Conservation (phyloP, 2,888 invertebrate genomes). For the Ephialtes manifestator region DNA sequence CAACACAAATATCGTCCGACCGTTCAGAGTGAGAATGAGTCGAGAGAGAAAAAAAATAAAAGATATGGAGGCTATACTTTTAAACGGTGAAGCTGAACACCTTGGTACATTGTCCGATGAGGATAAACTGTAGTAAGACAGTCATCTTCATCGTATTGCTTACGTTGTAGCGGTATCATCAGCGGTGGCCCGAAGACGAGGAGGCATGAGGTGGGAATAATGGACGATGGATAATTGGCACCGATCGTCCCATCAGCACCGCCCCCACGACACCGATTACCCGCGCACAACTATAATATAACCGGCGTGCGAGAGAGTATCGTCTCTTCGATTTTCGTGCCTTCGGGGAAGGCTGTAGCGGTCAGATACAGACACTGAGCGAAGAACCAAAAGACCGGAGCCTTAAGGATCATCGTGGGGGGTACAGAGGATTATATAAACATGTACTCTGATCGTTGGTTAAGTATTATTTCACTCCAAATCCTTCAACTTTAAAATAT, state of each 20-base stretch:
- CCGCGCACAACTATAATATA: conserved; percentile 50
- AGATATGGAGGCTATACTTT: background rate
- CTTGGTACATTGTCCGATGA: conserved; percentile 13
- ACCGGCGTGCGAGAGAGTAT: conserved; percentile 17
- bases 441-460: background rate
- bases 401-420: conserved; percentile 24
- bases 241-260: conserved; percentile 70
- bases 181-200: conserved; percentile 47
- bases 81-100: conserved; percentile 46
- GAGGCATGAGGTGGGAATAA: conserved; percentile 64
- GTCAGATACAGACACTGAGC: background rate
- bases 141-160: conserved; percentile 29
- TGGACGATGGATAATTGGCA: conserved; percentile 72
- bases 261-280: conserved; percentile 70
- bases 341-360: conserved; percentile 40
- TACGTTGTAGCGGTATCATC: background rate
- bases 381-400: conserved; percentile 12
- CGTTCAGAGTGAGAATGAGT: conserved; percentile 55
- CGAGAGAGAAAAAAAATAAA: conserved; percentile 25
- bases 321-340: conserved; percentile 30
- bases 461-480: background rate
- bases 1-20: conserved; percentile 68
- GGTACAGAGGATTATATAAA: conserved; percentile 5
- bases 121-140: background rate
- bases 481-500: background rate